Conservation (phyloP, 35 echinoderm and acorn worm genomes). For the Lytechinus pictus region DNA sequence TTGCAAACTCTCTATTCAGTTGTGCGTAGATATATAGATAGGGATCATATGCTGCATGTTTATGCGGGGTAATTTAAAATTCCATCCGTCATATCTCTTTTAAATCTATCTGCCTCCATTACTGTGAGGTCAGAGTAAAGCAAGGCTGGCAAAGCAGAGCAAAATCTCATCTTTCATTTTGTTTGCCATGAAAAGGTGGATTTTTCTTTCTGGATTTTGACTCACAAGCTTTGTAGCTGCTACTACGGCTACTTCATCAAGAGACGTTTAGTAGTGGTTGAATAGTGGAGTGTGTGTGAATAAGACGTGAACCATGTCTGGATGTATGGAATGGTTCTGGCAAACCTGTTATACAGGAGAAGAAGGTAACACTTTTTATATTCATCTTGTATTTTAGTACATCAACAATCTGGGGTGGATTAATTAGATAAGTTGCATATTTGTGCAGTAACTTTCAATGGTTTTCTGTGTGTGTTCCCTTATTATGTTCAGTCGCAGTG, state of each 20-base stretch:
- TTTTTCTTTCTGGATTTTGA: neutral
- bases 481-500: neutral
- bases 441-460: neutral
- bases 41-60: neutral
- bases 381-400: neutral
- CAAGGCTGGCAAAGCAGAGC: neutral
- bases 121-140: neutral
- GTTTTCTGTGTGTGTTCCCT: neutral
- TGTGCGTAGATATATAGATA: constrained; percentile 13
- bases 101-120: constrained; percentile 12
- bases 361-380: neutral
- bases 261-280: neutral
- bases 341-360: neutral
- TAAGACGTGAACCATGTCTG: neutral
- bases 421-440: neutral
- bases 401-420: neutral
- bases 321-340: neutral
- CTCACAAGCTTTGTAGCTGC: neutral
- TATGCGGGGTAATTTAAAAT: constrained; percentile 13
- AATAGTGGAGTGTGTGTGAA: neutral
- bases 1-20: neutral
- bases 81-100: constrained; percentile 18
- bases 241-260: neutral
- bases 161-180: constrained; percentile 10
- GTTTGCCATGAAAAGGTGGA: neutral